Base-by-base conservation (phyloP, 2,797 vertebrate genomes). In the Notamacropus eugenii region DNA sequence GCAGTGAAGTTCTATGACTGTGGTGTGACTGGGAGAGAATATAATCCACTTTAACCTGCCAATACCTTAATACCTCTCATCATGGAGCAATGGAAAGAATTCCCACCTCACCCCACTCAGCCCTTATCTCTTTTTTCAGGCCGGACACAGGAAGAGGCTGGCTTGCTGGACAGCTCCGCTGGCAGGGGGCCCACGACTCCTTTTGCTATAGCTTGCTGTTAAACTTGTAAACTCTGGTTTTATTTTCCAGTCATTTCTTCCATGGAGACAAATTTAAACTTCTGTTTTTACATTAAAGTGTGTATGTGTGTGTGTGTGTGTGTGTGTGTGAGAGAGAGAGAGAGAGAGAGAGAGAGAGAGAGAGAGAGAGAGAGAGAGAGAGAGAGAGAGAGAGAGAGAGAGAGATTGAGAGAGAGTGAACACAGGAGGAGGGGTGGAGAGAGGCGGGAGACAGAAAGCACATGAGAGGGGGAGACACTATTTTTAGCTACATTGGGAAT, bases 401-500 rank as follows among this genome's bases (percentile, higher is more conserved):
- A 62, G 29, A 19, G 62, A 22, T n/a, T n/a, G 5, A 55, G 9
- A 13, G 14, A 34, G 34, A n/a, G 5, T 22, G 16, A 74, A 16
- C 19, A 56, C 14, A 56, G 55, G 5, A 1, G 6, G 24, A 27
- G 9, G 10, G 1, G 1, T 1, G 31, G 62, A n/a, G 62, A 24
- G 67, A 46, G 19, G 12, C 16, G 67, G n/a, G 67, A 40, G 40
- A 46, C 22, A 82, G 40, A 82, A 82, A 82, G 67, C 74, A 82
- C 74, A 96, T 97, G 98, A 97, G 97, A 54, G 29, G 93, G 90
- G 90, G 96, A 93, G 90, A 97, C 97, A 97, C 95, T 98, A 98
- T 98, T 98, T 99, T 98, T 98, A 98, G 98, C 95, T 91, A 96
- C 97, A 95, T 96, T 95, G 96, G 95, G 97, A 98, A 98, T 97